phyloP scores from a whole-genome alignment of 2,888 invertebrate genomes.

The Noctua pronuba region DNA sequence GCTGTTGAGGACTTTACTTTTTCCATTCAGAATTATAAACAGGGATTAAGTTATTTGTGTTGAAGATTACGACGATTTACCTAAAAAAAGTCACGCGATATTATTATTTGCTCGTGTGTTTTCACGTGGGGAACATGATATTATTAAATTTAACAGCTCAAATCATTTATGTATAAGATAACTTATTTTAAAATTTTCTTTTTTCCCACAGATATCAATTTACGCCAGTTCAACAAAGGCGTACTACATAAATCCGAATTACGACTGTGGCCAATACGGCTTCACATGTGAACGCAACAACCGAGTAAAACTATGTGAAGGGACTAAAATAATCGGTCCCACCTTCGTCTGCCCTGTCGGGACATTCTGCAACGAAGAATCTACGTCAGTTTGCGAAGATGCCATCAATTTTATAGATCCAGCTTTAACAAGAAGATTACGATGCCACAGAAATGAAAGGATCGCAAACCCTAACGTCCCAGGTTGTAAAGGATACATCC shows the following conservation, averaged over 20 bases:
- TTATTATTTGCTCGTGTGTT: slow-evolving; percentile 22
- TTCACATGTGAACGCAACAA: slow-evolving; percentile 82
- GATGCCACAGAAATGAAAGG: slow-evolving; percentile 83
- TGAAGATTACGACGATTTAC: slow-evolving; percentile 25
- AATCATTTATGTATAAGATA: background rate
- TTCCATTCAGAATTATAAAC: slow-evolving; percentile 42
- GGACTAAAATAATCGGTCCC: slow-evolving; percentile 79
- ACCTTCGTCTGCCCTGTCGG: slow-evolving; percentile 83
- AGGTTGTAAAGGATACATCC: slow-evolving; percentile 87
- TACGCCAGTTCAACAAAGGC: slow-evolving; percentile 57
- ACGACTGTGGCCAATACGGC: slow-evolving; percentile 84
- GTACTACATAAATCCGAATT: slow-evolving; percentile 69
- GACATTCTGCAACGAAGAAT: slow-evolving; percentile 86
- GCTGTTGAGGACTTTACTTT: slow-evolving; percentile 20
- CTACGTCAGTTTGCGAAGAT: slow-evolving; percentile 84
- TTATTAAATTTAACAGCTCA: background rate
- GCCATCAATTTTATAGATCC: slow-evolving; percentile 82
- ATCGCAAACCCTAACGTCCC: slow-evolving; percentile 85
- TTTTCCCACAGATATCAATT: slow-evolving; percentile 68
- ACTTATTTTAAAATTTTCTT: too few species aligned
- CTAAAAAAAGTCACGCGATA: slow-evolving; percentile 12
- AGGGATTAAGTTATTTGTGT: slow-evolving; percentile 33
- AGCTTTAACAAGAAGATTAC: slow-evolving; percentile 75
- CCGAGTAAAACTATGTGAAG: slow-evolving; percentile 83
- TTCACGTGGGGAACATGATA: slow-evolving; percentile 1